These are phyloP conservation scores for Marmota flaviventris DNA, from an alignment of 2,113 vertebrate species.

Conservation along the genomic window DNA sequence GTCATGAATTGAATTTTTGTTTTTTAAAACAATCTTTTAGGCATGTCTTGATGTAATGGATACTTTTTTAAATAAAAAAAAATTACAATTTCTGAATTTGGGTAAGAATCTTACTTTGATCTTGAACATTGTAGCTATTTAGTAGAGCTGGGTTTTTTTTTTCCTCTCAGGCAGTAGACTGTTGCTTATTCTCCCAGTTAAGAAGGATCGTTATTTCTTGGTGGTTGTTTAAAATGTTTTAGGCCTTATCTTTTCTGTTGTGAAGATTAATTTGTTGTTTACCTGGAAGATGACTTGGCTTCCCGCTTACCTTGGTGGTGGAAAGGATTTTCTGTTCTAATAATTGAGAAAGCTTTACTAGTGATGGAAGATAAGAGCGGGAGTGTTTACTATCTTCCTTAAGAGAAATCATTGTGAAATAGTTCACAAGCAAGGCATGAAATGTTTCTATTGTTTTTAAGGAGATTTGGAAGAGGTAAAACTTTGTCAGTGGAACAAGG, in stretches of 20 bases:
- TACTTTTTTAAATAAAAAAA: background rate
- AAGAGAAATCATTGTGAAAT: background rate
- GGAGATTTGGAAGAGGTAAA: background rate
- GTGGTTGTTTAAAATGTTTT: slow-evolving; percentile 17
- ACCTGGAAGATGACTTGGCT: background rate
- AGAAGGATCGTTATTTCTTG: background rate
- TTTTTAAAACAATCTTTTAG: background rate
- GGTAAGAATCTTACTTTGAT: background rate
- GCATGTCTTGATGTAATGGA: slow-evolving; percentile 13
- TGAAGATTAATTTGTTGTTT: slow-evolving; percentile 46
- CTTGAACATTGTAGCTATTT: background rate
- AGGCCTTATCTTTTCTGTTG: background rate
- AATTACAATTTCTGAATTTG: background rate
- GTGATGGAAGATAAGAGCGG: background rate
- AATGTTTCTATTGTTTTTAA: background rate
- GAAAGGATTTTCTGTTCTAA: slow-evolving; percentile 40
- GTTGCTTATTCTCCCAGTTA: background rate
- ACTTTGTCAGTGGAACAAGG: background rate
- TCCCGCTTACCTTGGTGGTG: background rate
- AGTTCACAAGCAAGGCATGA: background rate
- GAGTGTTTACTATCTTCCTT: slow-evolving; percentile 1
- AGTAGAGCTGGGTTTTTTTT: background rate
- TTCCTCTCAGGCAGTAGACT: background rate
- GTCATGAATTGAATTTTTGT: background rate
- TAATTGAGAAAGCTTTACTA: background rate